Conservation (phyloP, 2,797 vertebrate genomes). For the Dryobates pubescens region DNA sequence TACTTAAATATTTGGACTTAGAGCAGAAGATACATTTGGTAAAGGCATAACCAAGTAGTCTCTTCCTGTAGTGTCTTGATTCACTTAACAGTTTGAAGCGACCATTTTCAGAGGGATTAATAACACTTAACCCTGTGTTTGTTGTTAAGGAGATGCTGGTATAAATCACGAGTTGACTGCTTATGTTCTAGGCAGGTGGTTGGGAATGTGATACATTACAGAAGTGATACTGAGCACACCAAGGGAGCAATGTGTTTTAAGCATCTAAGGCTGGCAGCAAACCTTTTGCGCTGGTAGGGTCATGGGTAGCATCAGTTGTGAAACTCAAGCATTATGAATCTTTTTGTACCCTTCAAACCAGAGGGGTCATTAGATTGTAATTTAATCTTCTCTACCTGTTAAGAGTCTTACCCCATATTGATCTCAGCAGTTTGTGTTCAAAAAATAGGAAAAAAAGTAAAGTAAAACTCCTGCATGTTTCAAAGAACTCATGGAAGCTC, state of each 20-base stretch:
- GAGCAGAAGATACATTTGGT: background rate
- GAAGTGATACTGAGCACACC: background rate
- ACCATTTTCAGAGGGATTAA: background rate
- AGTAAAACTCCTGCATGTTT: background rate
- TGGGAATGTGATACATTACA: background rate
- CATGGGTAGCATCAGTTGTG: background rate
- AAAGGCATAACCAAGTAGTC: background rate
- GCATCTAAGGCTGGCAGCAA: background rate
- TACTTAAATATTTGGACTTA: background rate
- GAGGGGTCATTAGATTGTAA: background rate
- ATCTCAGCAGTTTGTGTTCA: background rate
- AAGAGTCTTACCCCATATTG: background rate
- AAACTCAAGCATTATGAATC: background rate
- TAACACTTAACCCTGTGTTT: background rate
- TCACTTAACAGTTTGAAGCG: background rate
- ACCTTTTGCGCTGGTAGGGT: background rate
- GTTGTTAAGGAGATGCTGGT: background rate
- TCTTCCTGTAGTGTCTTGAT: background rate
- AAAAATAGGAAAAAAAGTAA: background rate
- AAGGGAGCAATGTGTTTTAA: background rate
- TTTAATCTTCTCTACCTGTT: background rate
- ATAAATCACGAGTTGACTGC: background rate
- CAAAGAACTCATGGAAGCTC: background rate
- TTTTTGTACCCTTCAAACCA: background rate
- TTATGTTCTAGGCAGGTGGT: background rate